These are phyloP conservation scores for Microctenopoma stevenorrisi DNA, from an alignment of 2,797 vertebrate genomes.

Conservation along the genomic window DNA sequence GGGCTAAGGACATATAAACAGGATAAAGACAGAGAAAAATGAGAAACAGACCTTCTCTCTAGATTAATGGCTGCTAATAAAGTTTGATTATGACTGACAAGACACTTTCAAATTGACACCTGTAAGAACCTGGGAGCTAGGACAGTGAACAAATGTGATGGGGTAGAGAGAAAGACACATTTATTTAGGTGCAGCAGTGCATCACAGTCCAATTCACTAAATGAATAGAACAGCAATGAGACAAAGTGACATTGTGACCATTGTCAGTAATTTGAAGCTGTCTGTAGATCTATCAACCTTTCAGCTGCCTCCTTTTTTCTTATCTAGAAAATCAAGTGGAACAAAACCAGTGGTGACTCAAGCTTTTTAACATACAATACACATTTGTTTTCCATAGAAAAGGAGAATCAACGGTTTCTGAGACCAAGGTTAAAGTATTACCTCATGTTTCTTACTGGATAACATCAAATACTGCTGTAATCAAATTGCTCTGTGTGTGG, in stretches of 20 bases:
- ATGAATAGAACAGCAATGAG: constrained; percentile 5
- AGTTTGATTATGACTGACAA: constrained; percentile 74
- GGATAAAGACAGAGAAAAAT: constrained; percentile 47
- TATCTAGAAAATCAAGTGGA: constrained; percentile 4
- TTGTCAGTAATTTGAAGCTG: constrained; percentile 5
- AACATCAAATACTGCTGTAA: background rate
- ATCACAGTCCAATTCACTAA: constrained; percentile 34
- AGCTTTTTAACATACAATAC: background rate
- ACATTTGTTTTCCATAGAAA: background rate
- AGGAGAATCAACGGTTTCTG: no score
- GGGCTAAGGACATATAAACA: constrained; percentile 35
- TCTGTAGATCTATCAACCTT: constrained; percentile 19
- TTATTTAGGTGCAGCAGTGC: constrained; percentile 32
- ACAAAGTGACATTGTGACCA: constrained; percentile 6
- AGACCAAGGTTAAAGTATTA: background rate
- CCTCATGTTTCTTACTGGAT: background rate
- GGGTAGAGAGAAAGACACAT: background rate
- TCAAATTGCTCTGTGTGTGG: background rate
- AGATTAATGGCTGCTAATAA: constrained; percentile 70
- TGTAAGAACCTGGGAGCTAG: constrained; percentile 46
- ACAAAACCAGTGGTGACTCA: background rate
- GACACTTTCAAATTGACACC: constrained; percentile 65
- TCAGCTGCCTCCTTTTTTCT: background rate
- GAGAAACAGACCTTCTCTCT: constrained; percentile 47
- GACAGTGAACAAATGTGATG: constrained; percentile 18